Evolutionary conservation across 2,113 vertebrate species (phyloP).

Genomic region (Oplegnathus fasciatus): DNA sequence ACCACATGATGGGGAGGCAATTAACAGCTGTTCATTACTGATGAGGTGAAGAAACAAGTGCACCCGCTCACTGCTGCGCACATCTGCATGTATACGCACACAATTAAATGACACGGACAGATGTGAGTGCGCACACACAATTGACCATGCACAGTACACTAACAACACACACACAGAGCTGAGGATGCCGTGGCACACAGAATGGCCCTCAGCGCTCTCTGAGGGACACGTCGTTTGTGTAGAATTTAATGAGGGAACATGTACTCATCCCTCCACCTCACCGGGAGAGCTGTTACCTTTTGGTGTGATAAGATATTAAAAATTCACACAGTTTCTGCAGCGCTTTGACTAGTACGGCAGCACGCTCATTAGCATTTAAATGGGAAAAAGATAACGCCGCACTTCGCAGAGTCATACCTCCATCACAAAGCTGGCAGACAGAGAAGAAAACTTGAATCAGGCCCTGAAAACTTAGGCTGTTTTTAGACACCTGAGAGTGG

Average conservation of each 20-base stretch:
- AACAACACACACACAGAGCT: not conserved
- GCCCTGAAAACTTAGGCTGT: constrained; percentile 63
- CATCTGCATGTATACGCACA: constrained; percentile 51
- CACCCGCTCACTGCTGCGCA: constrained; percentile 42
- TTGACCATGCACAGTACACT: constrained; percentile 28
- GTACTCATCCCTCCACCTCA: constrained; percentile 73
- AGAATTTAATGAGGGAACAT: constrained; percentile 82
- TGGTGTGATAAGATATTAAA: constrained; percentile 83
- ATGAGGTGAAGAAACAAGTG: constrained; percentile 73
- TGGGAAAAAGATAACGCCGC: constrained; percentile 83
- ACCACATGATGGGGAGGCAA: constrained; percentile 68
- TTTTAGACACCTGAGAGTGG: constrained; percentile 30
- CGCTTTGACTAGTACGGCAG: constrained; percentile 76
- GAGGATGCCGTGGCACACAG: constrained; percentile 46
- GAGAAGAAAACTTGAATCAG: constrained; percentile 66
- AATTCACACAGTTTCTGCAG: constrained; percentile 80
- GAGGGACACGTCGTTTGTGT: constrained; percentile 70
- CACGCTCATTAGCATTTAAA: constrained; percentile 88
- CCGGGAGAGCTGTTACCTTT: constrained; percentile 78
- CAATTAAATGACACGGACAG: constrained; percentile 43
- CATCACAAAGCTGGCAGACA: constrained; percentile 63
- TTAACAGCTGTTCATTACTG: constrained; percentile 80
- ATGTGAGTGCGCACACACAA: constrained; percentile 39
- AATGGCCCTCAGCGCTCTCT: constrained; percentile 50
- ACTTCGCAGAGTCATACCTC: constrained; percentile 78